Evolutionary conservation across 2,888 invertebrate genomes (phyloP).

Genomic region (Aleiodes alternator): DNA sequence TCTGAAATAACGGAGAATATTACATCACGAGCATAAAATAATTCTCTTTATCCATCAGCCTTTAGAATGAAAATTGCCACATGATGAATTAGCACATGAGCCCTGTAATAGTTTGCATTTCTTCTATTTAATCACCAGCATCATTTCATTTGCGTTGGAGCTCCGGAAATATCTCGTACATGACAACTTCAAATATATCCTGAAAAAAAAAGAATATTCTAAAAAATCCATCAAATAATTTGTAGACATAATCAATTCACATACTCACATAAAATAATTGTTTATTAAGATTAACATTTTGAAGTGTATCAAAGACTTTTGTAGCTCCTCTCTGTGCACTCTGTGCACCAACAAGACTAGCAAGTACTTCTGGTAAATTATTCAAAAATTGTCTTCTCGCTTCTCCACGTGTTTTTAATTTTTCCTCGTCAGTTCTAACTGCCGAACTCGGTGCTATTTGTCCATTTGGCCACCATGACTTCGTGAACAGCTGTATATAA

Average conservation of each 20-base stretch:
- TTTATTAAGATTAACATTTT: slow-evolving; percentile 90
- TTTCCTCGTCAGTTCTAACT: slow-evolving; percentile 80
- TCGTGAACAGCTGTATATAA: slow-evolving; percentile 88
- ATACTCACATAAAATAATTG: slow-evolving; percentile 91
- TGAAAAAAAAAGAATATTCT: slow-evolving; percentile 70
- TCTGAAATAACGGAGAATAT: neutral
- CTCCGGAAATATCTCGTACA: slow-evolving; percentile 78
- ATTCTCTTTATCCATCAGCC: neutral
- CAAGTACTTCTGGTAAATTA: slow-evolving; percentile 87
- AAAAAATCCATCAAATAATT: slow-evolving; percentile 72
- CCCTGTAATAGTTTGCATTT: slow-evolving; percentile 4
- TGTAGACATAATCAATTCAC: too few relatives aligned
- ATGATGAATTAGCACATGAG: slow-evolving; percentile 16
- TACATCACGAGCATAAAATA: neutral
- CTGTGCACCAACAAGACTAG: slow-evolving; percentile 89
- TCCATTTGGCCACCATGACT: slow-evolving; percentile 94
- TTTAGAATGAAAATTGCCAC: too few relatives aligned
- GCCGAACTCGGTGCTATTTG: slow-evolving; percentile 80
- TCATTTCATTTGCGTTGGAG: slow-evolving; percentile 53
- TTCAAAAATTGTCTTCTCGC: slow-evolving; percentile 83
- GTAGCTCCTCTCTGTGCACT: slow-evolving; percentile 89
- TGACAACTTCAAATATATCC: slow-evolving; percentile 77
- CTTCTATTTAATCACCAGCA: neutral
- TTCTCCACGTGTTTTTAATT: slow-evolving; percentile 82
- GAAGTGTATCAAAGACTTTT: slow-evolving; percentile 91